Evolutionary conservation across 2,797 vertebrate species (phyloP), one percentile per base, ranked within the genome.

Genomic region (Aeoliscus strigatus): DNA sequence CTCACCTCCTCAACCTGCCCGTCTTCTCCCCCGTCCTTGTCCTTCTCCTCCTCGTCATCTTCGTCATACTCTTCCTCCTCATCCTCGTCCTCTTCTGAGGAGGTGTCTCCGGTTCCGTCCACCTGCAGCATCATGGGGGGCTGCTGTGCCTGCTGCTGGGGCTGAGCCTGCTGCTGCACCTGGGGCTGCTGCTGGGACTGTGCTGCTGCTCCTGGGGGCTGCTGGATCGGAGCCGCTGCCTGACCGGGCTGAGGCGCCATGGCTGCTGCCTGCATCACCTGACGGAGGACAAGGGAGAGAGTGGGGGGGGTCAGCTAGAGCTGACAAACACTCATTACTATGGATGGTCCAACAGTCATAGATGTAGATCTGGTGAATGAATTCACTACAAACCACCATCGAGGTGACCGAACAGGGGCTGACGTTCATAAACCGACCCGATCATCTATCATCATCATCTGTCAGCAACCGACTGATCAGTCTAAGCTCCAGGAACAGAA

Each of bases 51-150:
- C 2, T 97, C 94, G 1, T 97, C 94, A 1, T 99, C 95, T 39
- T 99, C 94, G 30, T 98, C 94, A n/a, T 99, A 96, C 61, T 97
- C 94, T 48, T 98, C 96, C 59, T 97, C 96, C 54, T 99, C 95
- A 0, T 99, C 96, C 59, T 99, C 95, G 3, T 98, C 95, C 45
- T 98, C 96, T 46, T 98, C 95, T 2, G 96, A 97, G 0, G 96
- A 99, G 0, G 96, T 94, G 73, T 99, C 95, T 7, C 94, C 96
- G 0, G 93, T 75, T 15, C 96, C 96, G 40, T 99, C 96, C 47
- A 97, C 93, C 80, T 98, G 95, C 29, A 97, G 87, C 75, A 99
- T 94, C 68, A 97, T 82, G 5, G 93, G 91, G 30, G 93, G 90
- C 70, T 88, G 89, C 35, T 91, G 92, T 2, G 84, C 68, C 54